Percentiles rank a stretch among this genome's conserved stretches.
Conservation (phyloP, 2,888 invertebrate species). For the Macaria liturata region DNA sequence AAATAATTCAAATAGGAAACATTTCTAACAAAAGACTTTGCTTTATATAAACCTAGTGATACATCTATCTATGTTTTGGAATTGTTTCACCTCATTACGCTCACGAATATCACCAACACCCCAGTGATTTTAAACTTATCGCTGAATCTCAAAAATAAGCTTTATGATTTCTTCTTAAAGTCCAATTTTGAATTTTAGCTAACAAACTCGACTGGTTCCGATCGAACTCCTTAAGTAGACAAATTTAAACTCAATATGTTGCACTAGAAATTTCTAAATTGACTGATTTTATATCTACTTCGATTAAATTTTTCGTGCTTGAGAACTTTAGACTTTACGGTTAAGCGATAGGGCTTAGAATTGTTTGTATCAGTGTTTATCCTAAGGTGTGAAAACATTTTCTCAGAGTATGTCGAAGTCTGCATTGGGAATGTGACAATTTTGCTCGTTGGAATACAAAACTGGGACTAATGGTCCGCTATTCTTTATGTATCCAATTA, state of each 20-base stretch:
- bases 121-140: slow-evolving; percentile 31
- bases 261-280: slow-evolving; percentile 66
- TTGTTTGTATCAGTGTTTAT: slow-evolving; percentile 30
- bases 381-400: slow-evolving; percentile 69
- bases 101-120: slow-evolving; percentile 63
- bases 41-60: slow-evolving; percentile 12
- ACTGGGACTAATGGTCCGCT: slow-evolving; percentile 63
- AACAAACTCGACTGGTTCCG: slow-evolving; percentile 36
- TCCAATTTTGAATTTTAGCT: slow-evolving; percentile 28
- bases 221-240: slow-evolving; percentile 54
- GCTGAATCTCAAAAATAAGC: slow-evolving; percentile 29
- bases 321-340: slow-evolving; percentile 34
- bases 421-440: slow-evolving; percentile 65
- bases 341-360: slow-evolving; percentile 31
- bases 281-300: slow-evolving; percentile 56
- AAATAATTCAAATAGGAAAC: slow-evolving; percentile 10
- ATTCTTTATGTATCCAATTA: slow-evolving; percentile 72
- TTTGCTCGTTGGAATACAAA: slow-evolving; percentile 70
- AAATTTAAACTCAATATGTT: slow-evolving; percentile 71
- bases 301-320: slow-evolving; percentile 42
- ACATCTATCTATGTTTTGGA: slow-evolving; percentile 54
- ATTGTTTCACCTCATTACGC: slow-evolving; percentile 76
- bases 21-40: slow-evolving; percentile 26
- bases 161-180: slow-evolving; percentile 31
- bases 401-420: slow-evolving; percentile 40